These are phyloP conservation scores for Anoplius nigerrimus DNA, from an alignment of 2,888 invertebrate species.

Conservation along the genomic window DNA sequence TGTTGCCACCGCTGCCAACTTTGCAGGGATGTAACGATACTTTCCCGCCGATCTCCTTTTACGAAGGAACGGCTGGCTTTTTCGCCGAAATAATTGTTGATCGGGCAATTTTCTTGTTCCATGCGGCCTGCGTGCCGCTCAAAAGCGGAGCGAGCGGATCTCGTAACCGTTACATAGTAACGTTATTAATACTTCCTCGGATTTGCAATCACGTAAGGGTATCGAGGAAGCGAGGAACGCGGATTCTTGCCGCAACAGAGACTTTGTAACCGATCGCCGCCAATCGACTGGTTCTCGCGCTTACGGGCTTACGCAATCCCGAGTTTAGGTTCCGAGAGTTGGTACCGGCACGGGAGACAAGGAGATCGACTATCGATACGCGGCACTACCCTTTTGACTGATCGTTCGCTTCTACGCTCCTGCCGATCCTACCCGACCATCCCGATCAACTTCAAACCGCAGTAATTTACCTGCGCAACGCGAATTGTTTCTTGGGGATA, in stretches of 20 bases:
- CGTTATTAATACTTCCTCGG: no score
- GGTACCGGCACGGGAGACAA: no score
- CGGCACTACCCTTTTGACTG: constrained; percentile 14
- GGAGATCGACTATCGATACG: not conserved
- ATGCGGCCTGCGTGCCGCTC: not conserved
- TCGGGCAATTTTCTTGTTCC: no score
- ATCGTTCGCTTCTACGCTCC: constrained; percentile 17
- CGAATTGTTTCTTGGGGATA: not conserved
- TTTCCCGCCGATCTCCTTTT: no score
- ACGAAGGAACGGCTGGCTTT: no score
- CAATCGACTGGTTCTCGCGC: constrained; percentile 41
- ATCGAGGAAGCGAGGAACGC: constrained; percentile 67
- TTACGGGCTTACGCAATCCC: constrained; percentile 44
- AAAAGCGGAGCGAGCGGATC: no score
- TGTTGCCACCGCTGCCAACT: no score
- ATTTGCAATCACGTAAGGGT: constrained; percentile 38
- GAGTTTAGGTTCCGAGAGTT: no score
- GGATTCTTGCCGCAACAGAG: constrained; percentile 64
- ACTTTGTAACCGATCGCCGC: constrained; percentile 66
- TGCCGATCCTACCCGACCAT: constrained; percentile 18
- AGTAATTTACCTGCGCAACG: constrained; percentile 20
- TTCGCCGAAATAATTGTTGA: no score
- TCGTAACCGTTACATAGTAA: not conserved
- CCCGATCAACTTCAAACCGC: constrained; percentile 27
- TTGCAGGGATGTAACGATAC: no score